These are phyloP conservation scores for Acomys russatus DNA, from an alignment of 2,797 vertebrate genomes.

Conservation along the genomic window DNA sequence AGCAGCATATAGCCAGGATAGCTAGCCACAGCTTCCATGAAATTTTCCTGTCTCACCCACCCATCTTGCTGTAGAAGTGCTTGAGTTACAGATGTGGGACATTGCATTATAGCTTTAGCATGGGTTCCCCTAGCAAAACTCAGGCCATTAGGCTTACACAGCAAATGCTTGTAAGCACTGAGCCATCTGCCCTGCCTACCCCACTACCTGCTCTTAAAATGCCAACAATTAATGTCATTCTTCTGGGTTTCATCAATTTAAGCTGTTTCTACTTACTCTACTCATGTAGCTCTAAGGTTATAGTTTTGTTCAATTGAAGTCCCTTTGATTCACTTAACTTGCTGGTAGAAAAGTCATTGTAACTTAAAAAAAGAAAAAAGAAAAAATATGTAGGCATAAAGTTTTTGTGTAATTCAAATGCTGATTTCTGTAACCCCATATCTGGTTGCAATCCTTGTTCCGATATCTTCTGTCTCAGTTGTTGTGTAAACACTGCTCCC, in stretches of 20 bases:
- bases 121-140: neutral
- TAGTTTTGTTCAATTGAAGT: neutral
- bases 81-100: neutral
- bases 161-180: neutral
- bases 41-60: neutral
- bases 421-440: too few species aligned
- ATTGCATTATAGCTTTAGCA: neutral
- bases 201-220: neutral
- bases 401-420: too few species aligned
- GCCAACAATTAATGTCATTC: neutral
- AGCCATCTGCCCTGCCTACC: neutral
- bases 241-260: neutral
- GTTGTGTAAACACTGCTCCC: too few species aligned
- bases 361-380: too few species aligned
- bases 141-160: neutral
- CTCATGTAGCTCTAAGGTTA: neutral
- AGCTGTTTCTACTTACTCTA: neutral
- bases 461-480: too few species aligned
- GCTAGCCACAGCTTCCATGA: neutral
- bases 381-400: too few species aligned
- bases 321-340: neutral
- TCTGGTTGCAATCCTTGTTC: too few species aligned
- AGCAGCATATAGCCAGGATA: neutral
- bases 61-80: neutral
- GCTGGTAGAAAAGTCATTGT: neutral